Base-by-base conservation (phyloP, 2,888 invertebrate species). In the Tromatobia lineatoria region DNA sequence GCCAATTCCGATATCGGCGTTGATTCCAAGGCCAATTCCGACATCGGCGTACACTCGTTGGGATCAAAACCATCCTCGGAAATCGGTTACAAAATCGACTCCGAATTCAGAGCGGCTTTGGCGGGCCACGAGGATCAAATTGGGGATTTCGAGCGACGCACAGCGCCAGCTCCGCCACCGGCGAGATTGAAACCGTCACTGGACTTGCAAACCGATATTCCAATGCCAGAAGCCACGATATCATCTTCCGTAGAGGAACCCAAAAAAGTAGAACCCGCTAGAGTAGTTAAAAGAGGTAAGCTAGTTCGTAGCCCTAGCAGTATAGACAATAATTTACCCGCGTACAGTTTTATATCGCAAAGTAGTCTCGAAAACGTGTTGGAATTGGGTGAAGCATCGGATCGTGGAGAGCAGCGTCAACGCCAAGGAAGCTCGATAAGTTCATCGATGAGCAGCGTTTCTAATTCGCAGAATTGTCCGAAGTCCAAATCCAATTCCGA, bases 281-380 rank as follows among this genome's bases (percentile, higher is more conserved):
- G 91, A 91, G 88, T 90, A 86, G 88, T 83, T 20, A 91, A 91
- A 71, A 89, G 90, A 93, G 93, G 93, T 93, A 93, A 93, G 93
- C 91, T 93, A 91, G 92, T 87, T 74, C 89, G 88, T 82, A 90
- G 88, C 83, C 57, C 76, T 7, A 82, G 87, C 80, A 90, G 89
- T 38, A 79, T 89, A 23, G 86, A 89, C 1, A 83, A 90, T 77
- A 77, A 89, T 64, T n/a, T 42, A 1, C 77, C 85, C n/a, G 87
- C 90, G 66, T 91, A 88, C 54, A 92, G 91, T 87, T 92, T 91
- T 66, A 77, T 90, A 1, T 90, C 90, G 38, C 88, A 78, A 25
- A 87, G 87, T 20, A 89, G 88, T 47, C 84, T 88, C 45, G 91
- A 90, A 47, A 82, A 88, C n/a, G 79, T 88, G 4, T 7, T 78